Percentiles rank a stretch among this genome's conserved stretches.
Evolutionary conservation across 2,888 invertebrate species (phyloP).

Genomic region (Orthosia gothica): DNA sequence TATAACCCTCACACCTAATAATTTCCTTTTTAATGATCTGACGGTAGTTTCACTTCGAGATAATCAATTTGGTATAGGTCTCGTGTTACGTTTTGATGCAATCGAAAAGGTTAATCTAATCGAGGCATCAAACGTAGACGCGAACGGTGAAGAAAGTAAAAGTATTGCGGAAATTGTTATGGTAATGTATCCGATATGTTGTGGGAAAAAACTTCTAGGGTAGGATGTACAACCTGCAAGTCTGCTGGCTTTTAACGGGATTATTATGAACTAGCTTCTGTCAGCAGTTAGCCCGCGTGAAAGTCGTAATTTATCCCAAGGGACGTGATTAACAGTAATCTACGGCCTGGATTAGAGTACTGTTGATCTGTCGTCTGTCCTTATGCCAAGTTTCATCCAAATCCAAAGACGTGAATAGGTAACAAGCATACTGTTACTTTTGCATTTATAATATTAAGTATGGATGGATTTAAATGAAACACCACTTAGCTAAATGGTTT

Average conservation of each 20-base stretch:
- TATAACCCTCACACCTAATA: conserved; percentile 47
- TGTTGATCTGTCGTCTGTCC: too few relatives aligned
- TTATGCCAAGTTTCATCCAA: too few relatives aligned
- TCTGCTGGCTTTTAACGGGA: conserved; percentile 8
- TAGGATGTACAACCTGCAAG: conserved; percentile 17
- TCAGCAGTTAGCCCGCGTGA: too few relatives aligned
- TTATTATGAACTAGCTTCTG: background rate
- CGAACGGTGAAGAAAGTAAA: conserved; percentile 61
- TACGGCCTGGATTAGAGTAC: too few relatives aligned
- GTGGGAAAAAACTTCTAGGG: conserved; percentile 46
- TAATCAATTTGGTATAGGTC: conserved; percentile 52
- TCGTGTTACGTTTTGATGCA: conserved; percentile 45
- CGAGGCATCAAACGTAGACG: conserved; percentile 27
- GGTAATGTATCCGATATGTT: conserved; percentile 52
- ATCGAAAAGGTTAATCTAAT: conserved; percentile 61
- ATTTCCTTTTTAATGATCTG: conserved; percentile 53
- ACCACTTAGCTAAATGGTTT: background rate
- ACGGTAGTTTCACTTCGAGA: conserved; percentile 58
- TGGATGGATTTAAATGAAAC: background rate
- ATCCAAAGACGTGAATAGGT: too few relatives aligned
- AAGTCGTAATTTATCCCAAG: too few relatives aligned
- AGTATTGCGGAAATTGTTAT: conserved; percentile 58
- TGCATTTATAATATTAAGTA: too few relatives aligned
- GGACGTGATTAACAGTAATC: too few relatives aligned
- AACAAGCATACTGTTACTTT: too few relatives aligned